phyloP scores from a whole-genome alignment of 2,797 vertebrate species.

The Sebastiscus tertius region DNA sequence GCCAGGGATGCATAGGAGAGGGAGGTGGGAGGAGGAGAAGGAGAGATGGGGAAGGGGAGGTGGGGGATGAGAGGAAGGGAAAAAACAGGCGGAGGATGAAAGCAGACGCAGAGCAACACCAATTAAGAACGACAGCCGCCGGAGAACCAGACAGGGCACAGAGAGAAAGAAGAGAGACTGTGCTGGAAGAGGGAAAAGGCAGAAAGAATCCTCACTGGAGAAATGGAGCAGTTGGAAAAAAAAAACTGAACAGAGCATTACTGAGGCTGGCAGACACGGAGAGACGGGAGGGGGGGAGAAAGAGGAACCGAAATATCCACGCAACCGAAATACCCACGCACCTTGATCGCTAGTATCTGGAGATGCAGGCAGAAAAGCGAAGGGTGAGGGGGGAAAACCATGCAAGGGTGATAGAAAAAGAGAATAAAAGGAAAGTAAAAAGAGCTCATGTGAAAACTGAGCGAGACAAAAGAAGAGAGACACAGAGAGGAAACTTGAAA shows the following conservation, averaged over 20 bases:
- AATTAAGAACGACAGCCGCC: constrained; percentile 78
- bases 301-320: constrained; percentile 20
- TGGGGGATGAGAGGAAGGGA: constrained; percentile 9
- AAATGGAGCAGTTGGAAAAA: constrained; percentile 33
- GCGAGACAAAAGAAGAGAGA: constrained; percentile 38
- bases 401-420: neutral
- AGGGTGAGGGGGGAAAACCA: neutral
- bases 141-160: constrained; percentile 62
- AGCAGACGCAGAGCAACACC: constrained; percentile 70
- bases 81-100: constrained; percentile 68
- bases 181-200: constrained; percentile 49
- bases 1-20: constrained; percentile 46
- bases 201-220: constrained; percentile 50
- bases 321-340: constrained; percentile 35
- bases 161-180: constrained; percentile 41
- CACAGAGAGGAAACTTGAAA: constrained; percentile 11
- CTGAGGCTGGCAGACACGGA: constrained; percentile 40
- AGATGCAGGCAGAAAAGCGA: constrained; percentile 2
- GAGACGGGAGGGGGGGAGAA: neutral
- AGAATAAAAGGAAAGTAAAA: constrained; percentile 12
- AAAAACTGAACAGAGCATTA: constrained; percentile 29
- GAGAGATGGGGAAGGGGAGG: neutral
- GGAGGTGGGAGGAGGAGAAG: constrained; percentile 29
- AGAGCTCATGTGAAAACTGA: neutral
- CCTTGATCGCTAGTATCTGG: constrained; percentile 29